These are phyloP conservation scores for Rotaria magnacalcarata DNA, from an alignment of 2,888 invertebrate genomes.

Conservation along the genomic window DNA sequence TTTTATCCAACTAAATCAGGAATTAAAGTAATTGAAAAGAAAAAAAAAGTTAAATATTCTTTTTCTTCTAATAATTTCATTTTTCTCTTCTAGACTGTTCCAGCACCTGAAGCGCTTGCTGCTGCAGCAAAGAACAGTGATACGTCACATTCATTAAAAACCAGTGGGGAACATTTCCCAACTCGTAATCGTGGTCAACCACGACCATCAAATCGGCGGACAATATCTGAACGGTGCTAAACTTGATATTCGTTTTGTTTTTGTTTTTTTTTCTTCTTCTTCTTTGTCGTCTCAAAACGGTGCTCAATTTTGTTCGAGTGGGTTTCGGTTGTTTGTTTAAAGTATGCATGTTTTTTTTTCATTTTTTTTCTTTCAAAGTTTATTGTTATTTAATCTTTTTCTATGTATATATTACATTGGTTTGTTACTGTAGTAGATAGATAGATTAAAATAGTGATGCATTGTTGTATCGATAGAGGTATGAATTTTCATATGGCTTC, in stretches of 20 bases:
- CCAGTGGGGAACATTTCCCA: not conserved
- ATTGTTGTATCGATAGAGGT: not conserved
- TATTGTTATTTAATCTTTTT: constrained; percentile 21
- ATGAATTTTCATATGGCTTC: not conserved
- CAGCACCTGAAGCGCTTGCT: constrained; percentile 3
- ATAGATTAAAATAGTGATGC: constrained; percentile 10
- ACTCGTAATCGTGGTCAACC: not conserved
- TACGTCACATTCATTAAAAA: not conserved
- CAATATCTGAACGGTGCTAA: constrained; percentile 19
- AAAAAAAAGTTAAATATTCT: too few species aligned
- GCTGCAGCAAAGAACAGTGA: not conserved
- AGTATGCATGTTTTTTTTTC: constrained; percentile 11
- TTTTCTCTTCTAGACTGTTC: constrained; percentile 4
- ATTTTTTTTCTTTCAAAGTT: not conserved
- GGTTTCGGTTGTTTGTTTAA: constrained; percentile 22
- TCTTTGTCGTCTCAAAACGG: not conserved
- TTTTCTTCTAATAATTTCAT: not conserved
- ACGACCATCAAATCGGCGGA: not conserved
- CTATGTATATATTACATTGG: not conserved
- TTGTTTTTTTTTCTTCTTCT: not conserved
- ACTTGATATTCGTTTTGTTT: not conserved
- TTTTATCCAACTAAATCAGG: constrained; percentile 27
- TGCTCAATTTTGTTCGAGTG: not conserved
- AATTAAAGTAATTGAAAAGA: not conserved
- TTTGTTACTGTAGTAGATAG: constrained; percentile 1